Conservation (phyloP, 1,140 invertebrate species). For the Holotrichia oblita region DNA sequence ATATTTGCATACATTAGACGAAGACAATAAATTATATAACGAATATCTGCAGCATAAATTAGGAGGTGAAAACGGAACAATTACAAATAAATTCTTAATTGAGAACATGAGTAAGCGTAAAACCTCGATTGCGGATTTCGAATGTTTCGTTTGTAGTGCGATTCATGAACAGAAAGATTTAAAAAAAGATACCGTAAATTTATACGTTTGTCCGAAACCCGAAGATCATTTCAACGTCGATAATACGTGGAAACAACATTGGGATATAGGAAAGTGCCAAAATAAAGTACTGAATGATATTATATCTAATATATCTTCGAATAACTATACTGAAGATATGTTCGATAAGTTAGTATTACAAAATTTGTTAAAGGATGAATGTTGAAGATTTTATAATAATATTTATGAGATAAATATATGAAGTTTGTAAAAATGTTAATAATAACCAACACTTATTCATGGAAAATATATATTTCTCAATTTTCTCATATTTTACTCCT, state of each 20-base stretch:
- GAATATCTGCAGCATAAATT: conserved; percentile 69
- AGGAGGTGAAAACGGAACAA: conserved; percentile 58
- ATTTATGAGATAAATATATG: background rate
- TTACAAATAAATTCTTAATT: conserved; percentile 61
- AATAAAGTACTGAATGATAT: conserved; percentile 27
- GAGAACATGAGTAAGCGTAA: conserved; percentile 60
- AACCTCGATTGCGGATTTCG: conserved; percentile 67
- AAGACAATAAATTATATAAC: conserved; percentile 69
- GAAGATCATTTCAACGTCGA: conserved; percentile 36
- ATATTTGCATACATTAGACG: conserved; percentile 65
- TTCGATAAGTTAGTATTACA: conserved; percentile 31
- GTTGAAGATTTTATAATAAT: background rate
- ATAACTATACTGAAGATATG: conserved; percentile 23
- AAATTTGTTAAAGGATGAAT: conserved; percentile 19
- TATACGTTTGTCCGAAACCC: conserved; percentile 71
- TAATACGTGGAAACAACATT: conserved; percentile 27
- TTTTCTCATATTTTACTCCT: background rate
- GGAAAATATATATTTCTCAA: conserved; percentile 40
- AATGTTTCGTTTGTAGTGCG: conserved; percentile 70
- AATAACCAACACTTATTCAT: conserved; percentile 4
- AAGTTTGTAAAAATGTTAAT: background rate
- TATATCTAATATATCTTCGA: background rate
- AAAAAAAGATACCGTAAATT: conserved; percentile 46
- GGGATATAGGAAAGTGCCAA: conserved; percentile 26
- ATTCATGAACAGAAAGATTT: conserved; percentile 52